phyloP scores from a whole-genome alignment of 1,140 invertebrate genomes.

The Drosophila aff. region DNA sequence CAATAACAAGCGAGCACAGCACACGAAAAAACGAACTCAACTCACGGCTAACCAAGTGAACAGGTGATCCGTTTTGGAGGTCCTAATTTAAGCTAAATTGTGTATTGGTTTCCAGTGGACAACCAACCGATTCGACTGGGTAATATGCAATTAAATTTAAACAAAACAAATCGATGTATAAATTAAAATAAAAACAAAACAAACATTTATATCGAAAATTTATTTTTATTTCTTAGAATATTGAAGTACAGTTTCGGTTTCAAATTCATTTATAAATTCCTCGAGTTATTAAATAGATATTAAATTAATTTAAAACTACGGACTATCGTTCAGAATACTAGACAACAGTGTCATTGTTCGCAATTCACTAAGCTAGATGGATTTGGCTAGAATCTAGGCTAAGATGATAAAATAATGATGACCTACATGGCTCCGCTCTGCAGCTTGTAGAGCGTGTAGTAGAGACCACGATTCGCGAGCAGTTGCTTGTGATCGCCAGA shows the following conservation, averaged over 20 bases:
- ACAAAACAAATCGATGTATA: conserved; percentile 61
- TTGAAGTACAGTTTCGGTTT: conserved; percentile 4
- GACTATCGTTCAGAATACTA: conserved; percentile 55
- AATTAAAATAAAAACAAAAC: conserved; percentile 74
- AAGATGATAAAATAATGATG: background rate
- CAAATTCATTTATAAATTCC: conserved; percentile 30
- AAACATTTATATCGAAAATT: conserved; percentile 33
- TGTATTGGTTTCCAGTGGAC: conserved; percentile 72
- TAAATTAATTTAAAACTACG: conserved; percentile 29
- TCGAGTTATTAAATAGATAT: conserved; percentile 34
- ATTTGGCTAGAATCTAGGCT: conserved; percentile 35
- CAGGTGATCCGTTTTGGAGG: conserved; percentile 32
- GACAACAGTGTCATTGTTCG: conserved; percentile 55
- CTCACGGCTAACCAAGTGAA: conserved; percentile 15
- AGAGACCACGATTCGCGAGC: conserved; percentile 88
- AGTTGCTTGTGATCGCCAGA: conserved; percentile 90
- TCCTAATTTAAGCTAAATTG: conserved; percentile 73
- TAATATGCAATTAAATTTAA: conserved; percentile 77
- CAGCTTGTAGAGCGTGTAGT: conserved; percentile 89
- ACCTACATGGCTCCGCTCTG: conserved; percentile 84
- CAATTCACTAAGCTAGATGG: conserved; percentile 41
- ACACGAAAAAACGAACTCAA: conserved; percentile 3
- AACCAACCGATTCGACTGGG: conserved; percentile 70
- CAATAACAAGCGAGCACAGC: conserved; percentile 63
- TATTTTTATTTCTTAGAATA: conserved; percentile 19